These are phyloP conservation scores for Oreochromis mossambicus DNA, from an alignment of 2,797 vertebrate genomes.

Conservation along the genomic window DNA sequence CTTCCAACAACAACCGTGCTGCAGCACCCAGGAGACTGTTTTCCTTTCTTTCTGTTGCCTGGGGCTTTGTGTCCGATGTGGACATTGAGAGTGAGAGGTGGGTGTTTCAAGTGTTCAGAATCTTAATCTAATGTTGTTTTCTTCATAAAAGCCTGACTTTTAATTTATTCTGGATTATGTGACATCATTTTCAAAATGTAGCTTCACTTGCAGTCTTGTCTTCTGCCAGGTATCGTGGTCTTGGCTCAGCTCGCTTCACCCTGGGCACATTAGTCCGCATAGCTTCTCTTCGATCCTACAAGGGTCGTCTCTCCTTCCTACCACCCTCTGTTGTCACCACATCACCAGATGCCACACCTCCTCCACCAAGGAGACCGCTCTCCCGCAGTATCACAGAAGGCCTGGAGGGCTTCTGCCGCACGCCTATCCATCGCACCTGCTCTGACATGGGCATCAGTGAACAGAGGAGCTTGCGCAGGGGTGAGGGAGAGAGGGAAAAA, in stretches of 20 bases:
- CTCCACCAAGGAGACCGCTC: conserved; percentile 75
- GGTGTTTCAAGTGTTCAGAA: background rate
- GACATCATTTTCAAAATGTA: background rate
- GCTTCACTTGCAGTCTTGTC: background rate
- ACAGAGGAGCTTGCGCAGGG: conserved; percentile 74
- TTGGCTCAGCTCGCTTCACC: conserved; percentile 89
- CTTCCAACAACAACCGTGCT: conserved; percentile 63
- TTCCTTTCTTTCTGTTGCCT: conserved; percentile 92
- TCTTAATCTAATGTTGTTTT: background rate
- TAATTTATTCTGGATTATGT: background rate
- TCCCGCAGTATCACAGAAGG: conserved; percentile 83
- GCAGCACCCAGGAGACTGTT: conserved; percentile 77
- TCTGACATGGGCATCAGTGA: conserved; percentile 87
- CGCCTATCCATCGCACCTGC: conserved; percentile 80
- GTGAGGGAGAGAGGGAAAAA: conserved; percentile 71
- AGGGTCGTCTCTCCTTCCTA: conserved; percentile 87
- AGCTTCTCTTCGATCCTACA: conserved; percentile 87
- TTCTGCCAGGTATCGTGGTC: conserved; percentile 77
- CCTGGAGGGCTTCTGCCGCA: conserved; percentile 73
- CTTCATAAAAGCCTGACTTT: background rate
- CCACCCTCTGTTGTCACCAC: conserved; percentile 73
- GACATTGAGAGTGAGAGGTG: conserved; percentile 92
- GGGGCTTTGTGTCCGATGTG: conserved; percentile 93
- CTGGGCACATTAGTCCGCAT: conserved; percentile 86
- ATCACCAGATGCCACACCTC: conserved; percentile 66